phyloP scores from a whole-genome alignment of 2,113 vertebrate genomes.

The Pitta sordida region DNA sequence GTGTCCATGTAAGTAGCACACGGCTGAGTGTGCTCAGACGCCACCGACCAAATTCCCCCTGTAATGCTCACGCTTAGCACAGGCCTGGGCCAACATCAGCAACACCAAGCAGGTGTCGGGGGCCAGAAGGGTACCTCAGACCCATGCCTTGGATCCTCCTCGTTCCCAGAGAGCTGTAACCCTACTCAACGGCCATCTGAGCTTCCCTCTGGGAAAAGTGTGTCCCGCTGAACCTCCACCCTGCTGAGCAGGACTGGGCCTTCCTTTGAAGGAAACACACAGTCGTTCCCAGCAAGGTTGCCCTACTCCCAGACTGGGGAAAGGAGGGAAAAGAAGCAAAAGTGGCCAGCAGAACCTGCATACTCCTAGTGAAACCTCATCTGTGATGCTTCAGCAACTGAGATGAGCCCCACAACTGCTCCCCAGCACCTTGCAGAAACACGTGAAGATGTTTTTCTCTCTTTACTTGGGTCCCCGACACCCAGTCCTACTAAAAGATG shows the following conservation, averaged over 20 bases:
- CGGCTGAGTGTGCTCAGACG: neutral
- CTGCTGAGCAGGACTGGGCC: fast-evolving
- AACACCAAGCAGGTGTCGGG: fast-evolving
- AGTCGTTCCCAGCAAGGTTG: neutral
- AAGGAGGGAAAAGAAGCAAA: fast-evolving
- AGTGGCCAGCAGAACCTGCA: neutral
- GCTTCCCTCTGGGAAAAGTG: fast-evolving
- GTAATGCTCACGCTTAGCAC: fast-evolving
- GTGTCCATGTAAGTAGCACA: fast-evolving
- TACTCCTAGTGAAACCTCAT: fast-evolving
- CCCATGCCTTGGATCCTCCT: fast-evolving
- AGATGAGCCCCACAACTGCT: neutral
- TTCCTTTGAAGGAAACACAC: fast-evolving
- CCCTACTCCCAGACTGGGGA: fast-evolving
- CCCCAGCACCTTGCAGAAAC: fast-evolving
- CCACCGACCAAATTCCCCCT: fast-evolving
- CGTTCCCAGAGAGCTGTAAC: neutral
- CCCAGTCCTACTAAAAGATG: neutral
- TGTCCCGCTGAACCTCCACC: fast-evolving
- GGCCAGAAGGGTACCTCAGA: neutral
- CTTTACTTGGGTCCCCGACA: too few relatives aligned
- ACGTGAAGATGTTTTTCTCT: fast-evolving
- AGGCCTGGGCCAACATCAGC: neutral
- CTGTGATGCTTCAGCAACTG: fast-evolving
- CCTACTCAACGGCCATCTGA: fast-evolving